Percentiles rank a stretch among this genome's conserved stretches.
These are phyloP conservation scores for Heterodera filipjevi DNA, from an alignment of 2,888 invertebrate species.

Conservation along the genomic window DNA sequence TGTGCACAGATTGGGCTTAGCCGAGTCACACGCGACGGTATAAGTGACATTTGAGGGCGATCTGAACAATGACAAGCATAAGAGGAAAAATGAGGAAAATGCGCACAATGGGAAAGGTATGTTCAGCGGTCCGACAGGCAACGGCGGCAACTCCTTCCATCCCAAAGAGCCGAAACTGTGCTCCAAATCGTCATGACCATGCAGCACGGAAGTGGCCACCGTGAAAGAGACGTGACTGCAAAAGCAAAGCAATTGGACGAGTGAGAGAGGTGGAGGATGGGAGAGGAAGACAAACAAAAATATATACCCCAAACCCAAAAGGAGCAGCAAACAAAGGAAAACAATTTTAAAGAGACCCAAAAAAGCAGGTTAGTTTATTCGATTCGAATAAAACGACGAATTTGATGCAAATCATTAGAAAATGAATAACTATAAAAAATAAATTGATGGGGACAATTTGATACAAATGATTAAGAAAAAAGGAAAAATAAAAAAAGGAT, in stretches of 20 bases:
- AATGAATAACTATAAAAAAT: conserved; percentile 3
- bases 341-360: background rate
- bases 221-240: conserved; percentile 62
- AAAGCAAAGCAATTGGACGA: background rate
- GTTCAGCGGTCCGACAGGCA: conserved; percentile 33
- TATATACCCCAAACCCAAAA: too few relatives aligned
- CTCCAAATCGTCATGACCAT: background rate
- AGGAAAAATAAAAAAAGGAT: background rate
- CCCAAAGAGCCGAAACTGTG: background rate
- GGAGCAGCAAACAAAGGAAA: background rate
- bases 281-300: too few relatives aligned
- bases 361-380: conserved; percentile 12
- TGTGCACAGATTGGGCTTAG: conserved; percentile 25
- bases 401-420: conserved; percentile 16
- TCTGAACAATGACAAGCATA: background rate
- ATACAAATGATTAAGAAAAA: conserved; percentile 19
- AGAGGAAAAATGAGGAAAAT: background rate
- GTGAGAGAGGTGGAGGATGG: too few relatives aligned
- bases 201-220: conserved; percentile 57
- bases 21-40: conserved; percentile 20
- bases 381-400: conserved; percentile 24
- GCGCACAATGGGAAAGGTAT: background rate
- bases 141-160: conserved; percentile 50
- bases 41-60: conserved; percentile 9
- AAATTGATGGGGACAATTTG: conserved; percentile 12